Base-by-base conservation (phyloP, 2,113 vertebrate genomes). In the Syngnathus scovelli region DNA sequence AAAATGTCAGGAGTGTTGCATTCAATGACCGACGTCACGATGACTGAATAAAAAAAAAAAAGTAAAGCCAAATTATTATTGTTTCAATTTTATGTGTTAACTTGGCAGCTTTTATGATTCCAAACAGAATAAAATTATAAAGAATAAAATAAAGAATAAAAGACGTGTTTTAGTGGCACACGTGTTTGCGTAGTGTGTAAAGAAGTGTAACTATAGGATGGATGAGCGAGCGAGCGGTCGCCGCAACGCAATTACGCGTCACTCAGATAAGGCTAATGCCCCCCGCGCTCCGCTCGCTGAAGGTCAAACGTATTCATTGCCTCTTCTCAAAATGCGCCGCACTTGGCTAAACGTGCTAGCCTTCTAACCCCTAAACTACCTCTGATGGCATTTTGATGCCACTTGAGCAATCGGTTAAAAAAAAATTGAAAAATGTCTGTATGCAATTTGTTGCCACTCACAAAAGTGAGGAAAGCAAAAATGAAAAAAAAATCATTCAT, bases 231-330 rank as follows among this genome's bases (percentile, higher is more conserved):
- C 12, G 10, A 23, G 39, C 21, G 27, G 1, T 18, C 6, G 41
- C 21, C 21, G 18, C 41, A 62, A 62, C n/a, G 23, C 61, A 44
- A 62, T 62, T 27, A 62, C 15, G 39, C 41, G n/a, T 4, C 12
- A 5, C n/a, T 44, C 6, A 8, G 6, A 62, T 43, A 62, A 44
- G 39, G 61, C 44, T 46, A 62, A 61, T 23, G 21, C 12, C 38
- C 6, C 41, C 41, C 21, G n/a, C 39, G 27, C 6, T 15, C 39
- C 39, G 13, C 41, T 62, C 6, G 5, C 61, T 62, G 44, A 62
- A 62, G 61, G 61, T 62, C 61, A 62, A 46, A 27, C 41, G 21
- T 15, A 62, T 62, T 62, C 39, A 44, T 62, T 15, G 61, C n/a
- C n/a, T 3, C n/a, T 16, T 62, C 61, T 44, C n/a, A 43, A 44